Evolutionary conservation across 2,113 vertebrate genomes (phyloP).

Genomic region (Scartelaos histophorus): DNA sequence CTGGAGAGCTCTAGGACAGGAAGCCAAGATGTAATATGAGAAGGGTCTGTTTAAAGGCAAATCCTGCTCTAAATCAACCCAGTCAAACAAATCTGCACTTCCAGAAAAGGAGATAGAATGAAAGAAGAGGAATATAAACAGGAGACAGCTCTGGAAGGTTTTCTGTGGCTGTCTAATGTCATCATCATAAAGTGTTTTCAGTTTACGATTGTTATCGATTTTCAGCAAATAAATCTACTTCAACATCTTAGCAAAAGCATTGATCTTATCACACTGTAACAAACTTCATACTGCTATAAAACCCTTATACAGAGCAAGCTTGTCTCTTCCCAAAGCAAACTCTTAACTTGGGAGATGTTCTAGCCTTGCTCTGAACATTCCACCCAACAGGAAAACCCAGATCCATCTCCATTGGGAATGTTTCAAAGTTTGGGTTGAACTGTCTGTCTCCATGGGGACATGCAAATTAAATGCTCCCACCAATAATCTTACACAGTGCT

Average conservation of each 20-base stretch:
- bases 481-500: too few relatives aligned
- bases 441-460: too few relatives aligned
- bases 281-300: not conserved
- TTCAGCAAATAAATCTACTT: not conserved
- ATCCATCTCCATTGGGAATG: too few relatives aligned
- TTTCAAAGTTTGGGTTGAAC: too few relatives aligned
- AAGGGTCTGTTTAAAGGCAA: conserved; percentile 4
- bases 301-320: too few relatives aligned
- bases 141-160: not conserved
- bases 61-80: conserved; percentile 23
- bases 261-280: not conserved
- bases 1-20: not conserved
- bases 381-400: too few relatives aligned
- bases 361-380: too few relatives aligned
- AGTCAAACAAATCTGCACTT: conserved; percentile 1
- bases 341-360: too few relatives aligned
- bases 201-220: not conserved
- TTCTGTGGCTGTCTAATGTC: not conserved
- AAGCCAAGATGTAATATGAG: not conserved
- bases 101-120: not conserved
- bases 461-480: too few relatives aligned
- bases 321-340: too few relatives aligned
- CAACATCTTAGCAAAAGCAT: not conserved
- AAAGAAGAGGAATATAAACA: not conserved
- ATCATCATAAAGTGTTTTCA: not conserved